Base-by-base conservation (phyloP, 2,888 invertebrate genomes). In the Plebejus anna region DNA sequence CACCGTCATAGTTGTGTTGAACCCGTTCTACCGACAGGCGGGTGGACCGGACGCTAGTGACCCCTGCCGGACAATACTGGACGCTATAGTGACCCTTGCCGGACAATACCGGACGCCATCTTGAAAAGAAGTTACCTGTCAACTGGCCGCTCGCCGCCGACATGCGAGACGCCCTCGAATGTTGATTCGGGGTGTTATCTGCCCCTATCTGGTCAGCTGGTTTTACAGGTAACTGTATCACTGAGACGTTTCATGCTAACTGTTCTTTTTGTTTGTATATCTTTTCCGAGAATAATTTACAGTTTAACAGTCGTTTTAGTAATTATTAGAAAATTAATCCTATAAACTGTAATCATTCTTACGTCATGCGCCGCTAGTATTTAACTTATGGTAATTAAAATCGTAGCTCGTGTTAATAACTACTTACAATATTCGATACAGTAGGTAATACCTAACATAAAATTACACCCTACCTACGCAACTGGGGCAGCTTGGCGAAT, bases 21-120 rank as follows among this genome's bases (percentile, higher is more conserved):
- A 88, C 87, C 89, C 85, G 89, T 84, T 87, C 83, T 83, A 79
- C 81, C 79, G 81, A 81, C 84, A 73, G 82, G 82, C 82, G 85
- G 85, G 86, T 84, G 84, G 84, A 87, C 85, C 84, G 90, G 89
- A 89, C 90, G 86, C 83, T 84, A 88, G 88, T 92, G 92, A 91
- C 92, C 93, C 91, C 85, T 85, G 85, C 85, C 85, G 86, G 87
- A 87, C 85, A 66, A 38, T 38, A 87, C 85, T 84, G 90, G 89
- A 89, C 90, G 86, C 83, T 84, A 88, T 84, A 88, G 88, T 92
- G 92, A 91, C 92, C 93, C 91, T 85, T 85, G 85, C 85, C 85
- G 86, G 87, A 87, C 85, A 66, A 66, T 36, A 66, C 32, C 16
- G 16, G 13, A 36, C 66, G 66, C 66, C 66, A 66, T 66, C 13